These are phyloP conservation scores for Julus scanicus DNA, from an alignment of 2,888 invertebrate species.

Conservation along the genomic window DNA sequence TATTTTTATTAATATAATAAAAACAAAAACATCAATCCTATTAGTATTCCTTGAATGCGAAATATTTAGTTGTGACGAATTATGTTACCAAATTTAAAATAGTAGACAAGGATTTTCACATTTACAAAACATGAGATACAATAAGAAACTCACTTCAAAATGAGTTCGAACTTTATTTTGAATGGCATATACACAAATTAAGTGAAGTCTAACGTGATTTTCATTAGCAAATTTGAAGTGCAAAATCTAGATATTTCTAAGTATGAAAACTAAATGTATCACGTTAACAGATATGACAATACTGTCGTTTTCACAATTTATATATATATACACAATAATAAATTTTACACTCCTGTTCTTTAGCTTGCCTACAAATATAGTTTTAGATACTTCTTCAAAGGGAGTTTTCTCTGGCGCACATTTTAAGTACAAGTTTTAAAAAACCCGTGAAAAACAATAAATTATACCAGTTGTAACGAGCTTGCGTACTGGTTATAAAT, in stretches of 20 bases:
- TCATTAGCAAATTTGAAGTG: slow-evolving; percentile 41
- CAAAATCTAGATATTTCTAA: slow-evolving; percentile 43
- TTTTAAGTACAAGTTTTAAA: slow-evolving; percentile 5
- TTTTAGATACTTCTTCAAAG: background rate
- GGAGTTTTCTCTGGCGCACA: slow-evolving; percentile 43
- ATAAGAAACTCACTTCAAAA: background rate
- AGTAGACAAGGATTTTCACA: slow-evolving; percentile 1
- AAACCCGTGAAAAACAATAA: background rate
- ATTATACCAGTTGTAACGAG: background rate
- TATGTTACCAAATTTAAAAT: background rate
- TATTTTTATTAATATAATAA: background rate
- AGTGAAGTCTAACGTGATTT: slow-evolving; percentile 45
- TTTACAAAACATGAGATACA: background rate
- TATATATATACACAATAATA: slow-evolving; percentile 37
- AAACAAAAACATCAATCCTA: background rate
- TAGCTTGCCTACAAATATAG: slow-evolving; percentile 23
- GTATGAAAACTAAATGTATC: slow-evolving; percentile 46
- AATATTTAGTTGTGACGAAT: background rate
- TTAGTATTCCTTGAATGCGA: background rate
- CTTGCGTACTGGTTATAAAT: background rate
- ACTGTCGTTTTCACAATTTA: slow-evolving; percentile 35
- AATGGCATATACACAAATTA: slow-evolving; percentile 20
- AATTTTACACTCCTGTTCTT: background rate
- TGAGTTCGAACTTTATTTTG: slow-evolving; percentile 20
- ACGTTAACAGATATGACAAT: slow-evolving; percentile 40